Evolutionary conservation across 2,113 vertebrate genomes (phyloP), one percentile per base, ranked within the genome.

Genomic region (Nansenia antarctica): DNA sequence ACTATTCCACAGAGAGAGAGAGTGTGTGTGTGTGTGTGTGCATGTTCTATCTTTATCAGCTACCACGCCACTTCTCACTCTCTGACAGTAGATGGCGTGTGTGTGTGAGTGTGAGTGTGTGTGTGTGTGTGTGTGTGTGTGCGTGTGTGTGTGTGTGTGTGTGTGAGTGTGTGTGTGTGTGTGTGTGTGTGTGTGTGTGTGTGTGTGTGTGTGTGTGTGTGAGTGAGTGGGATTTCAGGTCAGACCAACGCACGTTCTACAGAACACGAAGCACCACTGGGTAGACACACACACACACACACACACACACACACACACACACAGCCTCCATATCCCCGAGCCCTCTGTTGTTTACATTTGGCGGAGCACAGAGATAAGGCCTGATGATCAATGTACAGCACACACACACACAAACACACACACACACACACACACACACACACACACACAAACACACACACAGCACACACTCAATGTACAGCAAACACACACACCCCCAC

Each of bases 51-150:
- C 5, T 11, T 58, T 24, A 4, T 4, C 53, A 55, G 26, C 7
- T 24, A 12, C 11, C 12, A 26, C 42, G 55, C 15, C 74, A 82
- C 52, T 72, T 82, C 68, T 39, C 18, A 64, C 70, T 3, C 37
- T 61, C 14, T 14, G 58, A 67, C 84, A 83, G 67, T 80, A 86
- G 86, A 77, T 80, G 82, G 86, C 79, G 73, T 54, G 8, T 42
- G 35, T 64, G 39, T 64, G 39, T n/a, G n/a, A n/a, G 86, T 77
- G 73, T 54, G 8, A 26, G 35, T 64, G 39, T 64, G 39, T n/a
- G 86, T 77, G 73, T 54, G 8, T 42, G 35, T 64, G 39, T 64
- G 39, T n/a, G 86, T 77, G 73, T 54, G 8, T 42, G 35, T 64
- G 39, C 47, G 39, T n/a, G 86, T 77, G 73, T 54, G 8, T 42